phyloP scores from a whole-genome alignment of 1,140 invertebrate species.

The fruit fly (Drosophila melanogaster) region Release_6_plus_ISO1_MT NC_004354.4:12056501-12057000 shows the following conservation, averaged over 20 bases:
- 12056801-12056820: no score
- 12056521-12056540: not conserved
- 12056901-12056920: not conserved
- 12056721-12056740: constrained; percentile 17
- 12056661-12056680: constrained; percentile 36
- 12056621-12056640: no score
- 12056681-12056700: constrained; percentile 25
- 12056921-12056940: not conserved
- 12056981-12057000: not conserved
- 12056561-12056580: not conserved
- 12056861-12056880: constrained; percentile 8
- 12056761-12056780: constrained; percentile 1
- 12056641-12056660: not conserved
- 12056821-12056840: not conserved
- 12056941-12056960: not conserved
- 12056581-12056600: no score
- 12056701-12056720: not conserved
- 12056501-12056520: not conserved
- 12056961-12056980: not conserved
- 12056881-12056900: constrained; percentile 12
- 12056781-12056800: no score
- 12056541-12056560: not conserved
- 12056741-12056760: constrained; percentile 11
- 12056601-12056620: no score
- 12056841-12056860: not conserved